Conservation (phyloP, 1,140 invertebrate genomes). For the Thalassaphorura encarpata region DNA sequence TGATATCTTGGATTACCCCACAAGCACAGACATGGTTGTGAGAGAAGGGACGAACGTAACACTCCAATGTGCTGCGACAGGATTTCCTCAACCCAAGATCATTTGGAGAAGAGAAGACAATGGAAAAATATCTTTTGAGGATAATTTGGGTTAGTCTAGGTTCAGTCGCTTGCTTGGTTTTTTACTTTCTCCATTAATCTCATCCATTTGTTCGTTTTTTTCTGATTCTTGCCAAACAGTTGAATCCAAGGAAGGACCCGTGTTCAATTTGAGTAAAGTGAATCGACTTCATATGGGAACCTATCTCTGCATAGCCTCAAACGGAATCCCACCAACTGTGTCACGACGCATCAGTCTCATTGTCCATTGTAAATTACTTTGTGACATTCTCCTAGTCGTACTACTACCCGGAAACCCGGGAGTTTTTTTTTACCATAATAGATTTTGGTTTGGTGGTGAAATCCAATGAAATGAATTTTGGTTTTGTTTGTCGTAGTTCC, state of each 20-base stretch:
- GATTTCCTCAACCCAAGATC: constrained; percentile 27
- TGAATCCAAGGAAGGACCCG: constrained; percentile 61
- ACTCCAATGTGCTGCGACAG: constrained; percentile 49
- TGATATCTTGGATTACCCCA: constrained; percentile 70
- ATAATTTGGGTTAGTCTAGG: constrained; percentile 20
- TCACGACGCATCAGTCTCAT: constrained; percentile 77
- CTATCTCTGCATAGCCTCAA: constrained; percentile 45
- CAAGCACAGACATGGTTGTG: constrained; percentile 59
- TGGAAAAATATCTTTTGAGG: constrained; percentile 24
- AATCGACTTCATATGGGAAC: constrained; percentile 72
- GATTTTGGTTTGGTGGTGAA: too few species aligned
- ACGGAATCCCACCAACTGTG: constrained; percentile 63
- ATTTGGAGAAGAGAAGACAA: constrained; percentile 31
- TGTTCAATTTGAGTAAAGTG: constrained; percentile 69
- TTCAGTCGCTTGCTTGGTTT: too few species aligned
- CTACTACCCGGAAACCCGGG: too few species aligned
- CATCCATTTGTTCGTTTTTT: too few species aligned
- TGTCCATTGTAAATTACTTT: constrained; percentile 41
- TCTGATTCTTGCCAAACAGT: constrained; percentile 55
- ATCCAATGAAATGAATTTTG: too few species aligned
- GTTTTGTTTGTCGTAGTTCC: constrained; percentile 34
- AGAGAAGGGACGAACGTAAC: constrained; percentile 74
- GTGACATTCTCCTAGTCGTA: background rate
- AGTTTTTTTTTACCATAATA: too few species aligned
- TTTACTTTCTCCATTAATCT: too few species aligned